Evolutionary conservation across 2,797 vertebrate species (phyloP), one percentile per base, ranked within the genome.

Genomic region (Rhodeus uyekii): DNA sequence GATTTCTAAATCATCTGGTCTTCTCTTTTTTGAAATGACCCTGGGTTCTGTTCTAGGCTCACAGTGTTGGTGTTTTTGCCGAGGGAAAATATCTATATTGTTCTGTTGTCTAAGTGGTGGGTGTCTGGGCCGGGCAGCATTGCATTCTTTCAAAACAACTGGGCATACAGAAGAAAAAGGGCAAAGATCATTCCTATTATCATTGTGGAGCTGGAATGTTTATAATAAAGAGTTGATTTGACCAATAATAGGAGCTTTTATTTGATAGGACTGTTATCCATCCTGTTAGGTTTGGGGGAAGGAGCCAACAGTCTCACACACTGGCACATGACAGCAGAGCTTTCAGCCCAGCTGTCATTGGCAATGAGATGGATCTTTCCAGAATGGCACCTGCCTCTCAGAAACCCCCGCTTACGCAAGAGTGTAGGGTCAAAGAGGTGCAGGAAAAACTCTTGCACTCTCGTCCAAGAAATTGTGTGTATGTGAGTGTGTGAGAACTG

Each of bases 331-430:
- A 64, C 71, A 71, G 74, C 60, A 61, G 68, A 38, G 38, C 29
- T 80, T 69, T 72, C 75, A 50, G 68, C 6, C 61, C 48, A 64
- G 76, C 81, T 89, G 86, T 85, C 83, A 65, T 69, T 87, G 80
- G 65, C 48, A 80, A 79, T 79, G 78, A 80, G 86, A 72, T 36
- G n/a, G 88, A 90, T 85, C 85, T 85, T 90, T 92, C 87, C 64
- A 92, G 88, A 92, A 91, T 83, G 86, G 78, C 81, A 87, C 75
- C 87, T 87, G 84, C 69, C 67, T 64, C 60, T 67, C 81, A 82
- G 76, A 82, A 48, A 77, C 80, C 72, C 72, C 63, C 81, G n/a
- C n/a, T 77, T 80, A 68, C 65, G 71, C 60, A 36, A 82, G 78
- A 69, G 85, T 83, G 74, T 89, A 63, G 18, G 76, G 80, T 90